phyloP scores from a whole-genome alignment of 2,888 invertebrate genomes.

The Aricia artaxerxes region DNA sequence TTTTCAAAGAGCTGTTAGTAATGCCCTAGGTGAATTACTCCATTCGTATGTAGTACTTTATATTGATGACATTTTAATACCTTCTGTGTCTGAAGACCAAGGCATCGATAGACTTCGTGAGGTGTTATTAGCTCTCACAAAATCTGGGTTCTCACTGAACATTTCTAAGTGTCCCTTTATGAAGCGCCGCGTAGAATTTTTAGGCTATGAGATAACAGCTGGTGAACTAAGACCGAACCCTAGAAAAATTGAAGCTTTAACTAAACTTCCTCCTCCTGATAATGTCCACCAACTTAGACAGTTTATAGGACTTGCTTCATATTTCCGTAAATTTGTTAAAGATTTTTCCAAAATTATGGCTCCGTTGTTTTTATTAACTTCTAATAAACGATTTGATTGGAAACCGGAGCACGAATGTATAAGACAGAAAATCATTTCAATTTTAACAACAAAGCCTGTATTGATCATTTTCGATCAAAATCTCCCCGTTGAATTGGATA shows the following conservation, averaged over 20 bases:
- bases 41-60: too few species aligned
- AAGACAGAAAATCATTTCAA: slow-evolving; percentile 33
- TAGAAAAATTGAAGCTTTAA: background rate
- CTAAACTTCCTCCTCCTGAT: too few species aligned
- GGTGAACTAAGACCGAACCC: slow-evolving; percentile 43
- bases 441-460: slow-evolving; percentile 37
- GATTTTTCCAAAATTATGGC: too few species aligned
- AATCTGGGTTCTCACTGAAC: slow-evolving; percentile 40
- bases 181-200: slow-evolving; percentile 38
- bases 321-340: too few species aligned
- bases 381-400: slow-evolving; percentile 30
- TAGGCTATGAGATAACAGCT: slow-evolving; percentile 39
- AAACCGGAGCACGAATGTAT: slow-evolving; percentile 3
- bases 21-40: slow-evolving; percentile 31
- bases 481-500: slow-evolving; percentile 35
- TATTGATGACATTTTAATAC: slow-evolving; percentile 33
- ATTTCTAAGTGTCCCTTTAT: slow-evolving; percentile 43
- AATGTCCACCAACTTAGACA: too few species aligned
- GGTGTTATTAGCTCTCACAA: slow-evolving; percentile 34
- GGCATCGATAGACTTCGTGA: slow-evolving; percentile 30
- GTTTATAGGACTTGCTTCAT: too few species aligned
- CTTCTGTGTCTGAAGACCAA: too few species aligned
- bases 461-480: slow-evolving; percentile 39
- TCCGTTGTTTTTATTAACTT: too few species aligned
- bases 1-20: slow-evolving; percentile 48